Percentiles rank a stretch among this genome's conserved stretches.
These are phyloP conservation scores for Magallana ariakensis DNA, from an alignment of 1,140 invertebrate genomes.

Conservation along the genomic window DNA sequence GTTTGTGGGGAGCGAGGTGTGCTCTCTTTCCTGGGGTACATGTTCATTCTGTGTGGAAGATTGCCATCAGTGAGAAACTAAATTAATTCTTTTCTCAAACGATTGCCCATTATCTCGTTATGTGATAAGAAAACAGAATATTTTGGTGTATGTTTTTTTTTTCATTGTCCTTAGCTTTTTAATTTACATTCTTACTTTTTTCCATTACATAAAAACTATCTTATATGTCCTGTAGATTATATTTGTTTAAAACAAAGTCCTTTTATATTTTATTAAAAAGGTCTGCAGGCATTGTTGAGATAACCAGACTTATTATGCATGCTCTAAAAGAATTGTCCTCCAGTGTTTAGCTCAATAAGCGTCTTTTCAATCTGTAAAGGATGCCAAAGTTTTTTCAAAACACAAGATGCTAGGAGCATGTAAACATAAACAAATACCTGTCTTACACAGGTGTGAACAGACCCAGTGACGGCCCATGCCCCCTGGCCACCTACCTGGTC, in stretches of 20 bases:
- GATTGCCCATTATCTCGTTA: too few relatives aligned
- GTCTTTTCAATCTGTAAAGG: neutral
- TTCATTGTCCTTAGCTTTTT: neutral
- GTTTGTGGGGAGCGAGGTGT: neutral
- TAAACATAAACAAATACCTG: conserved; percentile 21
- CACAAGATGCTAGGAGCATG: neutral
- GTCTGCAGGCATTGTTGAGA: neutral
- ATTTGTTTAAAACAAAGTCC: neutral
- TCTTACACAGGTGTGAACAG: conserved; percentile 21
- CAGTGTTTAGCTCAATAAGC: neutral
- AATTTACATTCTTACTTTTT: too few relatives aligned
- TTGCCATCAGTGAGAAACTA: neutral
- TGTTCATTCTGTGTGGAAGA: neutral
- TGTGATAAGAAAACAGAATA: too few relatives aligned
- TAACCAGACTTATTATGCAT: neutral
- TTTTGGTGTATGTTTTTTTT: neutral
- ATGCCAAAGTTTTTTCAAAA: neutral
- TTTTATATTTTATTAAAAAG: neutral
- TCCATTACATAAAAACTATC: neutral
- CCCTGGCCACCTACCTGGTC: neutral
- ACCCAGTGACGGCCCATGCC: neutral
- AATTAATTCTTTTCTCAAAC: neutral
- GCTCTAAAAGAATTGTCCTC: neutral
- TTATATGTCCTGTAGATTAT: neutral
- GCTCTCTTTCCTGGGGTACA: neutral